Conservation (phyloP, 1,140 invertebrate genomes). For the Leptoteleia sp. region DNA sequence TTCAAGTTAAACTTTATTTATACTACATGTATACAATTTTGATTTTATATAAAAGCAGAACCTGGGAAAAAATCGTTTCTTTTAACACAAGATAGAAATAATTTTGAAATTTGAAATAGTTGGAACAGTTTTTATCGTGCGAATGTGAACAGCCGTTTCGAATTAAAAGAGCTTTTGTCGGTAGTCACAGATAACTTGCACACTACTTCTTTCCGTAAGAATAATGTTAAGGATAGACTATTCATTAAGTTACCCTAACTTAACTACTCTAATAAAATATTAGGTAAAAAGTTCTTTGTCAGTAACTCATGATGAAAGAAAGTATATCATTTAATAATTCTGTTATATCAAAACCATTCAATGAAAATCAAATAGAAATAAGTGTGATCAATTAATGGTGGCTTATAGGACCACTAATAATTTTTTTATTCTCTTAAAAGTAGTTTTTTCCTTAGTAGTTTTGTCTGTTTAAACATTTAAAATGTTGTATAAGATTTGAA, state of each 20-base stretch:
- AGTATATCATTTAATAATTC: slow-evolving; percentile 8
- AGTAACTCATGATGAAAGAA: slow-evolving; percentile 8
- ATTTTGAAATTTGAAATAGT: slow-evolving; percentile 46
- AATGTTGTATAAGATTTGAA: too few relatives aligned
- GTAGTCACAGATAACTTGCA: slow-evolving; percentile 45
- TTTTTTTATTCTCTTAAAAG: too few relatives aligned
- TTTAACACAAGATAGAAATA: slow-evolving; percentile 20
- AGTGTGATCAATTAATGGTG: too few relatives aligned
- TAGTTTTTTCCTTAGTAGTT: too few relatives aligned
- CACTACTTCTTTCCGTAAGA: slow-evolving; percentile 55
- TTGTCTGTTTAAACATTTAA: too few relatives aligned
- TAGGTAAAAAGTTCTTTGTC: slow-evolving; percentile 26
- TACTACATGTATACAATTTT: too few relatives aligned
- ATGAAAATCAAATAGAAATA: too few relatives aligned
- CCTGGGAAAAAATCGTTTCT: not conserved
- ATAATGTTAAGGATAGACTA: slow-evolving; percentile 65
- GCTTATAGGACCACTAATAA: too few relatives aligned
- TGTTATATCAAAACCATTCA: not conserved
- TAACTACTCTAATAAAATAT: slow-evolving; percentile 53
- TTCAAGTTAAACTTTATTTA: too few relatives aligned
- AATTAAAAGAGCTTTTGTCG: slow-evolving; percentile 58
- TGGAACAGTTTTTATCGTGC: slow-evolving; percentile 63
- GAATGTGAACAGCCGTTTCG: slow-evolving; percentile 61
- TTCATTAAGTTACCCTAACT: slow-evolving; percentile 62
- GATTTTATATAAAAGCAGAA: not conserved